Conservation (phyloP, 2,797 vertebrate species). For the Loriculus beryllinus region DNA sequence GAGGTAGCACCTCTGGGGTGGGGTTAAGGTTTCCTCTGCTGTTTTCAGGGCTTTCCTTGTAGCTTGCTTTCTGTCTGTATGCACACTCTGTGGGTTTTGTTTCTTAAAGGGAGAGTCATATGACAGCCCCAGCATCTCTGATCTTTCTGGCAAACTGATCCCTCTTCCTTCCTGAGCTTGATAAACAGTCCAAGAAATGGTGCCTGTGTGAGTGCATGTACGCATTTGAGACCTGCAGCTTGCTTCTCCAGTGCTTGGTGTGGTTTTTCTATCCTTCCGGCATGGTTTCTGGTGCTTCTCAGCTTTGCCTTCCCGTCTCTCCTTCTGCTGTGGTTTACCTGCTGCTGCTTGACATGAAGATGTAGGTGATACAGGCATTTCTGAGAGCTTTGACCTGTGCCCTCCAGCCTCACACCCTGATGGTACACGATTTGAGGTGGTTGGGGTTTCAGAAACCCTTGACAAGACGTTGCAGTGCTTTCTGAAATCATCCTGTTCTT, state of each 20-base stretch:
- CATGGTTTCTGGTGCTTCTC: background rate
- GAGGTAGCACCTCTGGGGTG: conserved; percentile 25
- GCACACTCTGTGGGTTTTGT: conserved; percentile 38
- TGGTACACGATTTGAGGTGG: background rate
- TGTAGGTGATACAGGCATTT: background rate
- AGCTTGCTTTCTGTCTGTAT: conserved; percentile 40
- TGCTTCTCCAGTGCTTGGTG: background rate
- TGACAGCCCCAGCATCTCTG: conserved; percentile 52
- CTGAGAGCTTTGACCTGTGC: background rate
- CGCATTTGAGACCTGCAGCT: background rate
- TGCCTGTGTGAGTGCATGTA: background rate
- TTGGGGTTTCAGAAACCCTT: background rate
- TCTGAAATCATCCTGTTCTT: background rate
- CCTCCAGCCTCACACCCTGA: accelerated
- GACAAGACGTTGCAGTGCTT: background rate
- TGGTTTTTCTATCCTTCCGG: background rate
- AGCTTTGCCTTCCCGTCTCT: background rate
- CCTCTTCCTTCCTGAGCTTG: conserved; percentile 68
- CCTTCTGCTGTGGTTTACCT: background rate
- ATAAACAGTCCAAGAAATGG: conserved; percentile 54
- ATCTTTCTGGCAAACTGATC: conserved; percentile 57
- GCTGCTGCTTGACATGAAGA: background rate
- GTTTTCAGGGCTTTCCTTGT: conserved; percentile 53
- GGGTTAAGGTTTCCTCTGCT: conserved; percentile 47
- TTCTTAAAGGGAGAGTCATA: conserved; percentile 51